A percentile compares a stretch with the other conserved stretches of the same genome.
These are phyloP conservation scores for Anolis apletophallus DNA, from an alignment of 2,797 vertebrate species.

Conservation along the genomic window DNA sequence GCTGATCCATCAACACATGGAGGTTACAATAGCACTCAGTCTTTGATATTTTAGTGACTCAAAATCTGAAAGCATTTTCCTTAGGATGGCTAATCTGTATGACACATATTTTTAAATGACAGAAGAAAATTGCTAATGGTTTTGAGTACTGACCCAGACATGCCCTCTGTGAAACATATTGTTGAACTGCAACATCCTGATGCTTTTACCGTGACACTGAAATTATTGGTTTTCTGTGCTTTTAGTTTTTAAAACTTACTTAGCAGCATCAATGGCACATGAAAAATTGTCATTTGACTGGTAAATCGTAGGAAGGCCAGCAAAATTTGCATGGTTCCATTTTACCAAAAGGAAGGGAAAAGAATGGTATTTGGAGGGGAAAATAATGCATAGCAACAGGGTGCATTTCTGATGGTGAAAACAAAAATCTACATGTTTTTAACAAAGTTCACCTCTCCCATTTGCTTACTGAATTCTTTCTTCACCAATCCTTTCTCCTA, in stretches of 20 bases:
- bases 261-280: not conserved
- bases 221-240: not conserved
- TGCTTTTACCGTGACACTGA: slow-evolving; percentile 25
- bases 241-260: not conserved
- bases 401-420: not conserved
- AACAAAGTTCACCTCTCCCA: not conserved
- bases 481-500: not conserved
- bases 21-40: not conserved
- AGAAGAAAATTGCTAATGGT: slow-evolving; percentile 24
- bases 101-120: slow-evolving; percentile 19
- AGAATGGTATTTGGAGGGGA: not conserved
- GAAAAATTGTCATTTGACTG: not conserved
- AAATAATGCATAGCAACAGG: not conserved
- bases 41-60: slow-evolving; percentile 22
- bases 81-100: slow-evolving; percentile 10
- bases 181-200: not conserved
- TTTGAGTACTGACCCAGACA: slow-evolving; percentile 32
- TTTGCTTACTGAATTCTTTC: not conserved
- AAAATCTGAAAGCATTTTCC: slow-evolving; percentile 1
- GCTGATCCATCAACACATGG: no score
- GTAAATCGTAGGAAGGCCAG: not conserved
- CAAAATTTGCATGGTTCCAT: not conserved
- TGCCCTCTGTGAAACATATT: not conserved
- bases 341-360: not conserved
- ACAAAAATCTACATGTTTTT: not conserved